Conservation (phyloP, 2,113 vertebrate species). For the Gadus chalcogrammus region DNA sequence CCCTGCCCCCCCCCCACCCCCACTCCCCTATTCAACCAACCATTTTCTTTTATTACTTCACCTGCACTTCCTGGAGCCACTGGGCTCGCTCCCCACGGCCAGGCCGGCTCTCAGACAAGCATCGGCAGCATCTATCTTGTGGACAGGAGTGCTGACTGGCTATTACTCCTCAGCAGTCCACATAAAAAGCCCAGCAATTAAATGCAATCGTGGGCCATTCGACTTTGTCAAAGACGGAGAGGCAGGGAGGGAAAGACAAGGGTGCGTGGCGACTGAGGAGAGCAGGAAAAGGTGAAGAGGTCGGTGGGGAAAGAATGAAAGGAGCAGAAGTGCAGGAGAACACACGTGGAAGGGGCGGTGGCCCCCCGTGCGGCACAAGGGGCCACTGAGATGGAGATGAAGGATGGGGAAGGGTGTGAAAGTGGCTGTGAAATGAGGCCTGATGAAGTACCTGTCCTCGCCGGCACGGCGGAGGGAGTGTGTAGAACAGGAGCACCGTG, state of each 20-base stretch:
- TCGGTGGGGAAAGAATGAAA: no score
- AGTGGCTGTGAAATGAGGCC: slow-evolving; percentile 47
- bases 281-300: background rate
- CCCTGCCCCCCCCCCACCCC: background rate
- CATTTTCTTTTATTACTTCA: slow-evolving; percentile 67
- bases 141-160: slow-evolving; percentile 78
- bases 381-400: slow-evolving; percentile 45
- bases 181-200: slow-evolving; percentile 78
- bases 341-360: slow-evolving; percentile 7
- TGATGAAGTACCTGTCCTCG: slow-evolving; percentile 47
- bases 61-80: slow-evolving; percentile 61
- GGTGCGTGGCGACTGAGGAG: background rate
- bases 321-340: slow-evolving; percentile 18
- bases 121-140: slow-evolving; percentile 75
- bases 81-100: slow-evolving; percentile 48
- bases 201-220: slow-evolving; percentile 67
- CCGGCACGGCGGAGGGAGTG: slow-evolving; percentile 22
- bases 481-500: slow-evolving; percentile 27
- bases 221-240: slow-evolving; percentile 42
- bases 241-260: background rate
- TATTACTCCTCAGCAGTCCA: slow-evolving; percentile 69
- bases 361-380: background rate
- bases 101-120: slow-evolving; percentile 55
- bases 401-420: slow-evolving; percentile 57
- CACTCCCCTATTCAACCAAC: slow-evolving; percentile 23